A percentile compares a stretch with the other conserved stretches of the same genome.
Evolutionary conservation across 1,140 invertebrate species (phyloP).

Genomic region (Leucophenga varia): DNA sequence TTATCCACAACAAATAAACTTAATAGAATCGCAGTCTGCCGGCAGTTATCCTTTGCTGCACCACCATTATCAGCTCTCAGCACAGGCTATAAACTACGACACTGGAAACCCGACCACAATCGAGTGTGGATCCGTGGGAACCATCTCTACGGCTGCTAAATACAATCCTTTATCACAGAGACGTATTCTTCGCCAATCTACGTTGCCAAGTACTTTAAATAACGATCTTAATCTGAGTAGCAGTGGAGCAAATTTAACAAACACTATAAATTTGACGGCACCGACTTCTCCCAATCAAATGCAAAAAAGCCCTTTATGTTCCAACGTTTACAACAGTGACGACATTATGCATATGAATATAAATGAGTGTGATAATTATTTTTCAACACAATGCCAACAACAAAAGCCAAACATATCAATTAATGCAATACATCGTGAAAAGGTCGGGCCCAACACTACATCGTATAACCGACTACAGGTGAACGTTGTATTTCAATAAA

Average conservation of each 20-base stretch:
- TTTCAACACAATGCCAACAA: constrained; percentile 25
- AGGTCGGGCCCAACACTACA: too few species aligned
- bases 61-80: constrained; percentile 24
- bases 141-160: too few species aligned
- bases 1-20: constrained; percentile 49
- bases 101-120: too few species aligned
- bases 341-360: constrained; percentile 50
- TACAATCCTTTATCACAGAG: constrained; percentile 22
- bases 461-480: constrained; percentile 42
- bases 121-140: too few species aligned
- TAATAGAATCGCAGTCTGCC: constrained; percentile 42
- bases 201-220: constrained; percentile 44
- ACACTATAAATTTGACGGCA: constrained; percentile 46
- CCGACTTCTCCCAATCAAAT: constrained; percentile 51
- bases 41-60: constrained; percentile 50
- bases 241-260: constrained; percentile 43
- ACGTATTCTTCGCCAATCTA: constrained; percentile 53
- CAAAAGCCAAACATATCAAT: too few species aligned
- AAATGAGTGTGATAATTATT: constrained; percentile 46
- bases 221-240: constrained; percentile 45
- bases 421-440: too few species aligned
- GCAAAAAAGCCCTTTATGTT: constrained; percentile 49
- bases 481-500: too few species aligned
- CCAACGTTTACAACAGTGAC: constrained; percentile 53
- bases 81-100: constrained; percentile 34